These are phyloP conservation scores for Eupleurogrammus muticus DNA, from an alignment of 2,797 vertebrate genomes.

Conservation along the genomic window DNA sequence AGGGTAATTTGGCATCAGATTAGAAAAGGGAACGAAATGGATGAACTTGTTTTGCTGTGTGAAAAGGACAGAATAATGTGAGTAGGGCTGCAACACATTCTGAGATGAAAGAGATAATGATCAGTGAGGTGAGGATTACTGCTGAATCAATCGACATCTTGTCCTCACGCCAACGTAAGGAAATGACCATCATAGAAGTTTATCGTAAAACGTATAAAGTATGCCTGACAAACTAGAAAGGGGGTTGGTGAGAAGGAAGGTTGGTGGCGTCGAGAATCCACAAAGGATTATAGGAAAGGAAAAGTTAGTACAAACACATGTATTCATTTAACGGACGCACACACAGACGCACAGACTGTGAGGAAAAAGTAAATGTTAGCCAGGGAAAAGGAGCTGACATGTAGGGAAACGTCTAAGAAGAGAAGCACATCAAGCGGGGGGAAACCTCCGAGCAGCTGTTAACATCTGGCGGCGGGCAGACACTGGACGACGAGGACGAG, in stretches of 20 bases:
- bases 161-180: conserved; percentile 21
- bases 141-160: conserved; percentile 38
- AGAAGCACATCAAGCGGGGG: conserved; percentile 15
- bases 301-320: conserved; percentile 31
- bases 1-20: conserved; percentile 15
- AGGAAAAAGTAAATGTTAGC: conserved; percentile 39
- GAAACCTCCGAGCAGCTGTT: conserved; percentile 21
- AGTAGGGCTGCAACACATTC: conserved; percentile 9
- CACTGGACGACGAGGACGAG: conserved; percentile 13
- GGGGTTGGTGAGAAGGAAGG: not conserved
- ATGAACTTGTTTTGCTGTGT: conserved; percentile 25
- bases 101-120: conserved; percentile 13
- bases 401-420: conserved; percentile 5
- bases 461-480: conserved; percentile 12
- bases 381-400: conserved; percentile 22
- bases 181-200: conserved; percentile 36
- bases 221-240: not conserved
- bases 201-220: not conserved
- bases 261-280: conserved; percentile 3
- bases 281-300: not conserved
- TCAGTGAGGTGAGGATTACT: conserved; percentile 42
- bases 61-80: conserved; percentile 2
- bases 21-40: conserved; percentile 23
- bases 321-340: not conserved
- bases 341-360: conserved; percentile 1